Conservation (phyloP, 2,113 vertebrate species). For the Rhinogobius similis region DNA sequence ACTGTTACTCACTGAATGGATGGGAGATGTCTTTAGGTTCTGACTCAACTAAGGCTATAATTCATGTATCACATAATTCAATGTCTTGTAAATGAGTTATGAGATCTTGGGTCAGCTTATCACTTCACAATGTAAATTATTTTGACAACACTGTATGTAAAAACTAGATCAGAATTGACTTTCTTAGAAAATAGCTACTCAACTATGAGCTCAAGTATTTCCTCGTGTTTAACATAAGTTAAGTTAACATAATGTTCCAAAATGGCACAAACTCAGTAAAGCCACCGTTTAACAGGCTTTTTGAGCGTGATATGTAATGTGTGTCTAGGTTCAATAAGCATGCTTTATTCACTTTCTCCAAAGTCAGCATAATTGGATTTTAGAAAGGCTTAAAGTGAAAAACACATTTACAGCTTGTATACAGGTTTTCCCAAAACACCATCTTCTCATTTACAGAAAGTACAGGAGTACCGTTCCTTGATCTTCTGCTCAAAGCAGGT, state of each 20-base stretch:
- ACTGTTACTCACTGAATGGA: slow-evolving; percentile 58
- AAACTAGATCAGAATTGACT: not conserved
- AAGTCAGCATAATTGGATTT: slow-evolving; percentile 3
- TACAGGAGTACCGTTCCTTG: slow-evolving; percentile 11
- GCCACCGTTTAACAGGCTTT: not conserved
- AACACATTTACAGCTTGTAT: slow-evolving; percentile 5
- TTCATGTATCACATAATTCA: slow-evolving; percentile 47
- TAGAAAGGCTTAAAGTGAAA: not conserved
- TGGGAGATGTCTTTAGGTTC: slow-evolving; percentile 56
- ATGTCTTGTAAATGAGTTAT: slow-evolving; percentile 35
- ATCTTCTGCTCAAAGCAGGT: slow-evolving; percentile 30
- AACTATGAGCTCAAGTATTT: too few species aligned
- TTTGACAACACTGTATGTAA: not conserved
- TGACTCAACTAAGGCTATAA: slow-evolving; percentile 38
- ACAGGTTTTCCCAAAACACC: not conserved
- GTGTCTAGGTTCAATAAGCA: not conserved
- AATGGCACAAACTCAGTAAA: not conserved
- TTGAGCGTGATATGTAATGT: not conserved
- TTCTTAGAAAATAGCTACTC: too few species aligned
- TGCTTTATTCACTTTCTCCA: not conserved
- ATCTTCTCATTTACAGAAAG: slow-evolving; percentile 7
- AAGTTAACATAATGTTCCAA: too few species aligned
- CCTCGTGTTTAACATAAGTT: too few species aligned
- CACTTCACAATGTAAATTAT: not conserved
- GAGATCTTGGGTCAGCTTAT: slow-evolving; percentile 37